These are phyloP conservation scores for Gila robusta DNA, from an alignment of 2,797 vertebrate genomes.

Conservation along the genomic window DNA sequence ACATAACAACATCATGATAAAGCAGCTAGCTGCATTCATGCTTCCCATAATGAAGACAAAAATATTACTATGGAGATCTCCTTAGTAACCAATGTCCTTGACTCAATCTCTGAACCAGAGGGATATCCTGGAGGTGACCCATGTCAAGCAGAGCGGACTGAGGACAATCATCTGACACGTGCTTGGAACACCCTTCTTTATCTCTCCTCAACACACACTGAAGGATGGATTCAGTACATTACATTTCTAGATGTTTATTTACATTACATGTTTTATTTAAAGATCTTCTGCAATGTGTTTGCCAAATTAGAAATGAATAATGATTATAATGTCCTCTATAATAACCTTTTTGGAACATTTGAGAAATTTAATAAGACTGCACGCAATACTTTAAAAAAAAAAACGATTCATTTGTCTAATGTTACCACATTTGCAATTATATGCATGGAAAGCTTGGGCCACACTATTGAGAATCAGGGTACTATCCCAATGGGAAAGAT, in stretches of 20 bases:
- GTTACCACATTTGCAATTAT: not conserved
- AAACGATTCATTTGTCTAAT: not conserved
- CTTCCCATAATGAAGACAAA: slow-evolving; percentile 28
- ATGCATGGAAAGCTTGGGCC: slow-evolving; percentile 5
- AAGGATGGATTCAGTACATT: not conserved
- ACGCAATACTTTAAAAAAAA: not conserved
- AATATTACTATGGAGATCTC: slow-evolving; percentile 49
- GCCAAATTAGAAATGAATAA: not conserved
- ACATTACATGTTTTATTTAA: not conserved
- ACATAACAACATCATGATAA: not conserved
- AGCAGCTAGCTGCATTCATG: slow-evolving; percentile 30
- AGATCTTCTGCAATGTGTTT: not conserved
- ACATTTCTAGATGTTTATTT: not conserved
- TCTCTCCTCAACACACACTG: not conserved
- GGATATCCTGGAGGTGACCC: slow-evolving; percentile 42
- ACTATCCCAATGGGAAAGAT: slow-evolving; percentile 24
- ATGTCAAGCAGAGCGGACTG: slow-evolving; percentile 41
- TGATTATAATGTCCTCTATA: too few relatives aligned
- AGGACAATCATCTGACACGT: slow-evolving; percentile 50
- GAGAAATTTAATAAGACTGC: not conserved
- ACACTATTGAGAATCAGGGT: slow-evolving; percentile 8
- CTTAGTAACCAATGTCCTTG: slow-evolving; percentile 46
- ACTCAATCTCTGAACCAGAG: slow-evolving; percentile 30
- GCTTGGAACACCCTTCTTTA: slow-evolving; percentile 2
- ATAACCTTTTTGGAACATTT: not conserved